A percentile compares a stretch with the other conserved stretches of the same genome.
Conservation (phyloP, 2,797 vertebrate species). For the Pipistrellus pygmaeus region DNA sequence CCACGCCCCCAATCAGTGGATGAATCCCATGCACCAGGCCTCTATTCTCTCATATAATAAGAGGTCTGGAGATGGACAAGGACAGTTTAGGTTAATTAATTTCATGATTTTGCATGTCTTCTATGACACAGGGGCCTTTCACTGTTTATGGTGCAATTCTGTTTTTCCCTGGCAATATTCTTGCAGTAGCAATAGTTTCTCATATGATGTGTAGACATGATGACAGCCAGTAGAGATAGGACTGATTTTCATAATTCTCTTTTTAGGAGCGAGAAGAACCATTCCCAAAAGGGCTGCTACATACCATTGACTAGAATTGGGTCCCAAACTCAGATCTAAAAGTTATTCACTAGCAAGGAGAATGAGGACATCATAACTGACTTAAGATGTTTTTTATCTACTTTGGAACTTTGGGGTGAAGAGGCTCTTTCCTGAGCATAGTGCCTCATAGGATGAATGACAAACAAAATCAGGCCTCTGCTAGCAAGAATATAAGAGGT, state of each 20-base stretch:
- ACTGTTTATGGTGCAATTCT: neutral
- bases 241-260: neutral
- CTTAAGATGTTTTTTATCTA: neutral
- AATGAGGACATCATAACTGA: neutral
- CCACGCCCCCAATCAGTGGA: too few relatives aligned
- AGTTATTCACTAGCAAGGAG: neutral
- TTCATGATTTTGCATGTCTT: neutral
- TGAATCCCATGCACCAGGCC: too few relatives aligned
- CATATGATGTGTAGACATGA: neutral
- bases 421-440: neutral
- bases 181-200: neutral
- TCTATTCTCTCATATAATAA: neutral
- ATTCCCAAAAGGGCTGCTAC: neutral
- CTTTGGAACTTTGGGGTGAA: neutral
- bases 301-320: neutral
- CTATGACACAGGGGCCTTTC: neutral
- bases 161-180: neutral
- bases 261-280: neutral
- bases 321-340: neutral
- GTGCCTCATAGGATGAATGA: neutral
- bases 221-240: neutral
- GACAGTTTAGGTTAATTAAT: neutral
- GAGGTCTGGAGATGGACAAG: neutral
- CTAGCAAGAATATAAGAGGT: neutral
- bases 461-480: neutral